Evolutionary conservation across 2,888 invertebrate species (phyloP).

Genomic region (Drosophila imparisetae): DNA sequence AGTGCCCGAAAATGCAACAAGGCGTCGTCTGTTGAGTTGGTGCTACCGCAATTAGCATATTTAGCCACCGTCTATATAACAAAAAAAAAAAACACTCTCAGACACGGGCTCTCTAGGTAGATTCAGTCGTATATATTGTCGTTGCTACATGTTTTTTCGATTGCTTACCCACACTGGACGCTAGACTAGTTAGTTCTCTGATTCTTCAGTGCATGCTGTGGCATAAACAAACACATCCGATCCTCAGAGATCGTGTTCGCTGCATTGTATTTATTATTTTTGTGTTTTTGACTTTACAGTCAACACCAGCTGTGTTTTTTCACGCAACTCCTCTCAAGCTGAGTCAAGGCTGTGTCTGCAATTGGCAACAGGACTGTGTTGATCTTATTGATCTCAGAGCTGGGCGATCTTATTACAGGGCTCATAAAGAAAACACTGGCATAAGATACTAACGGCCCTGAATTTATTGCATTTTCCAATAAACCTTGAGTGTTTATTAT

Average conservation of each 20-base stretch:
- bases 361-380: conserved; percentile 24
- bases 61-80: conserved; percentile 57
- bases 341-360: conserved; percentile 50
- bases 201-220: conserved; percentile 55
- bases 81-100: conserved; percentile 21
- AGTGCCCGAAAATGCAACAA: conserved; percentile 36
- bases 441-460: not conserved
- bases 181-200: conserved; percentile 14
- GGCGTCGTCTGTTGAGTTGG: conserved; percentile 26
- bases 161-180: conserved; percentile 47
- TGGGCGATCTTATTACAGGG: conserved; percentile 40
- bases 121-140: conserved; percentile 63
- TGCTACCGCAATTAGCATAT: conserved; percentile 73
- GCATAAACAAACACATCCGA: conserved; percentile 69
- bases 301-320: conserved; percentile 69
- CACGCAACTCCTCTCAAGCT: conserved; percentile 27
- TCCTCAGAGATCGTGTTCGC: conserved; percentile 50
- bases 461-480: not conserved
- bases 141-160: conserved; percentile 47
- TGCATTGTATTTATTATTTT: conserved; percentile 44
- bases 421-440: conserved; percentile 27
- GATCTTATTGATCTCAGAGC: conserved; percentile 5
- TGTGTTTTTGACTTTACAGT: conserved; percentile 13
- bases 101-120: conserved; percentile 36
- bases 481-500: not conserved